phyloP scores from a whole-genome alignment of 1,140 invertebrate genomes.

The Plectrocnemia conspersa region DNA sequence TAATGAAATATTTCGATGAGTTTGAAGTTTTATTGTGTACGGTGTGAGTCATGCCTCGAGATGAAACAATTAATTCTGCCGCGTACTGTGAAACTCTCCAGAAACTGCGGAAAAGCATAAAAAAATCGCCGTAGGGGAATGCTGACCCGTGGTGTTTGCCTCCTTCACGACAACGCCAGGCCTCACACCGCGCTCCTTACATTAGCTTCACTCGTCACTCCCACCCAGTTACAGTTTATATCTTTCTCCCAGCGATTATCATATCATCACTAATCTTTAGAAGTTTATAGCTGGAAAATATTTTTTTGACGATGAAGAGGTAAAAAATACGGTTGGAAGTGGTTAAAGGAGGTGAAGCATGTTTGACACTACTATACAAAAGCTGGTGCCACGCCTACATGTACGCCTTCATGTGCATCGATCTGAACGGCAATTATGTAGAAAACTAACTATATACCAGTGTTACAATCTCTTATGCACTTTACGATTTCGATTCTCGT shows the following conservation, averaged over 20 bases:
- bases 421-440: background rate
- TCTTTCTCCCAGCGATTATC: slow-evolving; percentile 1
- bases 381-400: background rate
- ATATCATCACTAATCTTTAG: background rate
- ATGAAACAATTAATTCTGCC: no score
- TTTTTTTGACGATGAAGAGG: background rate
- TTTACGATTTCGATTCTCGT: no score
- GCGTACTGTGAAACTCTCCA: no score
- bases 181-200: background rate
- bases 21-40: no score
- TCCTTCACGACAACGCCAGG: background rate
- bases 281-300: background rate
- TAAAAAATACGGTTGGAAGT: no score
- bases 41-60: no score
- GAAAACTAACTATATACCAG: background rate
- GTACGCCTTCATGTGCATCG: slow-evolving; percentile 1
- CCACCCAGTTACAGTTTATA: background rate
- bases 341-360: no score
- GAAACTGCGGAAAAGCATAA: no score
- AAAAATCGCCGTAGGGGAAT: background rate
- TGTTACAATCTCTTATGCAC: no score
- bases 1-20: no score
- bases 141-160: background rate
- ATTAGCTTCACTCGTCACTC: background rate
- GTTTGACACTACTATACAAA: no score